Evolutionary conservation across 2,888 invertebrate genomes (phyloP).

Genomic region (Archips xylosteana): DNA sequence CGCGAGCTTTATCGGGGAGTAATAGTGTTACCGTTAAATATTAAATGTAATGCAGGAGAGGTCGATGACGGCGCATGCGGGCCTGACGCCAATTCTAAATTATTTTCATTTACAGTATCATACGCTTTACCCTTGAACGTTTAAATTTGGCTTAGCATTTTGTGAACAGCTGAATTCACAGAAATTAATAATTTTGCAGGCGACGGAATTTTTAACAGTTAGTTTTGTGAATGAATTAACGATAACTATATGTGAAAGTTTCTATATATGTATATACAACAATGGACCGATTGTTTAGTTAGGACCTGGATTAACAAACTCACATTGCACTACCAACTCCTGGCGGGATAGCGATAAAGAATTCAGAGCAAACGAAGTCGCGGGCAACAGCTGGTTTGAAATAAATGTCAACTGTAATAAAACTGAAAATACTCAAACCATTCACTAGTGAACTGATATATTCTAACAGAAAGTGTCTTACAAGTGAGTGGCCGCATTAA

Average conservation of each 20-base stretch:
- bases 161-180: background rate
- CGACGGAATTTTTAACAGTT: background rate
- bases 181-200: background rate
- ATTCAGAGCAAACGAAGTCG: too few species aligned
- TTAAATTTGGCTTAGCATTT: constrained; percentile 24
- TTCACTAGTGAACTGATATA: constrained; percentile 7
- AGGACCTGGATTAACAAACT: too few species aligned
- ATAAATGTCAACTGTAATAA: background rate
- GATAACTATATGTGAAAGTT: too few species aligned
- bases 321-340: too few species aligned
- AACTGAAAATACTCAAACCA: background rate
- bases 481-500: constrained; percentile 72
- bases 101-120: constrained; percentile 40
- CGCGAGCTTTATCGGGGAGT: constrained; percentile 36
- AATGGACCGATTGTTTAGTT: too few species aligned
- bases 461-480: constrained; percentile 47
- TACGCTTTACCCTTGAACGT: constrained; percentile 26
- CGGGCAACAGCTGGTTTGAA: background rate
- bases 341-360: too few species aligned
- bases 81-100: constrained; percentile 56
- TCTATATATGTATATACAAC: too few species aligned
- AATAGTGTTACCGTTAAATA: constrained; percentile 57
- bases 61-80: constrained; percentile 72
- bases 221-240: background rate
- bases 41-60: constrained; percentile 63